Percentiles rank a stretch among this genome's conserved stretches.
These are phyloP conservation scores for Pelosia muscerda DNA, from an alignment of 2,888 invertebrate species.

Conservation along the genomic window DNA sequence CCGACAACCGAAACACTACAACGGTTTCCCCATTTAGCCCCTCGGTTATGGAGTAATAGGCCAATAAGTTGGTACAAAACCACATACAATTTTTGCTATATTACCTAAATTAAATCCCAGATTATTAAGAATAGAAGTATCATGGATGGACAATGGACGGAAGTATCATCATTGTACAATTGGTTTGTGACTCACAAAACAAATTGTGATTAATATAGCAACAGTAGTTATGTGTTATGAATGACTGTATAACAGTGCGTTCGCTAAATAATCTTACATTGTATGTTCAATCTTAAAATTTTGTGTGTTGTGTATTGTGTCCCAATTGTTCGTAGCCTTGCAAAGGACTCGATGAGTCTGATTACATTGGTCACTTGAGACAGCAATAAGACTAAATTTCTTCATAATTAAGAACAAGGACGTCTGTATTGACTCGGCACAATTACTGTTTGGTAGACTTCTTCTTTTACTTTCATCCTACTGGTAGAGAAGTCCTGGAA, in stretches of 20 bases:
- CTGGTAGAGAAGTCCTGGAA: too few species aligned
- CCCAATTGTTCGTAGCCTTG: conserved; percentile 44
- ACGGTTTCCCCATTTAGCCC: too few species aligned
- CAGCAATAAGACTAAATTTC: conserved; percentile 36
- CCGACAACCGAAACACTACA: too few species aligned
- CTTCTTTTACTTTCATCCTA: conserved; percentile 3
- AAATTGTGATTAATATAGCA: too few species aligned
- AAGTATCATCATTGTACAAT: too few species aligned
- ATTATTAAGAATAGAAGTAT: too few species aligned
- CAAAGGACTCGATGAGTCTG: conserved; percentile 42
- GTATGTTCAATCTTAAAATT: conserved; percentile 6
- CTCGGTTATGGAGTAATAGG: too few species aligned
- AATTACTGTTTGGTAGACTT: conserved; percentile 29
- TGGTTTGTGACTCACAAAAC: too few species aligned
- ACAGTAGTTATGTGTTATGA: background rate
- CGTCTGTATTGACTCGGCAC: conserved; percentile 27
- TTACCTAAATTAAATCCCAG: too few species aligned
- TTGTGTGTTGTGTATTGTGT: conserved; percentile 12
- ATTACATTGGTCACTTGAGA: conserved; percentile 39
- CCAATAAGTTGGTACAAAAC: too few species aligned
- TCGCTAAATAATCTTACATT: background rate
- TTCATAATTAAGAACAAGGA: conserved; percentile 49
- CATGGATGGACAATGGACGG: too few species aligned
- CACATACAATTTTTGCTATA: too few species aligned
- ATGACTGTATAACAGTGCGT: background rate